Percentiles rank a stretch among this genome's conserved stretches.
These are phyloP conservation scores for Apteryx owenii DNA, from an alignment of 2,113 vertebrate species.

Conservation along the genomic window DNA sequence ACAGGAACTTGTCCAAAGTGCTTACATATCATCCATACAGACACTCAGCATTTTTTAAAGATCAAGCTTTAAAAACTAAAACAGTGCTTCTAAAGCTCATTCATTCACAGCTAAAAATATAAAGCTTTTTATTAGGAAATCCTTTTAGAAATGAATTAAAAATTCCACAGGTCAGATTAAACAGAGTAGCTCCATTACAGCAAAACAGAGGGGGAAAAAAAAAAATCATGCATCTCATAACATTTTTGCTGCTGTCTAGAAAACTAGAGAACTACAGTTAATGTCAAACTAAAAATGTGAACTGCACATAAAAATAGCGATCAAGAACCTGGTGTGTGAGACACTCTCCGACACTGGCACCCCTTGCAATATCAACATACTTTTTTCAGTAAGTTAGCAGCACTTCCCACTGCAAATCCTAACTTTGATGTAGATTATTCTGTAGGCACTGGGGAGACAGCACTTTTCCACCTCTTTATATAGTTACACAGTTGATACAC, in stretches of 20 bases:
- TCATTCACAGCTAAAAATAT: background rate
- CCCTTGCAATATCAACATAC: background rate
- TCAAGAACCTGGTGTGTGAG: background rate
- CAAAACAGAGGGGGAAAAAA: background rate
- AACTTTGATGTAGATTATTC: background rate
- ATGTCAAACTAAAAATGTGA: background rate
- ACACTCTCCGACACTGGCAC: background rate
- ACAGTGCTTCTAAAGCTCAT: background rate
- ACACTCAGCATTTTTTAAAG: background rate
- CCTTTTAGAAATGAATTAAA: background rate
- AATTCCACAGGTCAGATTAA: background rate
- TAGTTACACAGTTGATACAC: background rate
- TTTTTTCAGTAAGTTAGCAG: background rate
- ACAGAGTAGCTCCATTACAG: background rate
- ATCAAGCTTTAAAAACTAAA: conserved; percentile 18
- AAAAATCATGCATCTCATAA: background rate
- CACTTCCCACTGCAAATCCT: background rate
- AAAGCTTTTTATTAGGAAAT: background rate
- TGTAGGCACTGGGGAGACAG: background rate
- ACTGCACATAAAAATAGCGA: background rate
- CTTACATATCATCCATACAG: background rate
- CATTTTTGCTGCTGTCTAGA: background rate
- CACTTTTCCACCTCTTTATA: background rate
- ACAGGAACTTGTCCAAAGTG: background rate
- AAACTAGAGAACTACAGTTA: background rate